Conservation (phyloP, 1,140 invertebrate species). For the Zaprionus kolodkinae region DNA sequence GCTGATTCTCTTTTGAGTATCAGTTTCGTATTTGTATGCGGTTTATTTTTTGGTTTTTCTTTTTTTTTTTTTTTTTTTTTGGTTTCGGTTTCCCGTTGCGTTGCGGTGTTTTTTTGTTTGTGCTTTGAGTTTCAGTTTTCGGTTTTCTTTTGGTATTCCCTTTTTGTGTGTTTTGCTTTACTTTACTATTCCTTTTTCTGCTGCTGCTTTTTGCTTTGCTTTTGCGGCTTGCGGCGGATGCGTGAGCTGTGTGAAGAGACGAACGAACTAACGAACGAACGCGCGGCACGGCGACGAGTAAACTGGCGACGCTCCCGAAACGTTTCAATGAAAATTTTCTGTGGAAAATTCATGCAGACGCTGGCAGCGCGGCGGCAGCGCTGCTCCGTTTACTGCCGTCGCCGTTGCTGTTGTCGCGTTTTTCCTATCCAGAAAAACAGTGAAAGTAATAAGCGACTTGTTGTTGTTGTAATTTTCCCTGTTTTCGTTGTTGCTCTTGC, state of each 20-base stretch:
- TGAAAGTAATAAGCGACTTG: constrained; percentile 61
- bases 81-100: too few species aligned
- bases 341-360: constrained; percentile 62
- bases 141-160: background rate
- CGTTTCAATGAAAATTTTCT: constrained; percentile 70
- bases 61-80: background rate
- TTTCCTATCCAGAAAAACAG: constrained; percentile 56
- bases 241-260: constrained; percentile 59
- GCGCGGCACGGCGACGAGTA: constrained; percentile 76
- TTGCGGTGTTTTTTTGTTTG: background rate
- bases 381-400: constrained; percentile 18
- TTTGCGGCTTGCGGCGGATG: constrained; percentile 12
- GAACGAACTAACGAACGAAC: constrained; percentile 75
- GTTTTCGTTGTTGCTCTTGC: constrained; percentile 27
- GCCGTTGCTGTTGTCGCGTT: constrained; percentile 22
- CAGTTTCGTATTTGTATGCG: background rate
- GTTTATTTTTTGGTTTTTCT: constrained; percentile 27
- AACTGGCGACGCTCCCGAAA: constrained; percentile 61
- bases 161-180: background rate
- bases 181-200: background rate
- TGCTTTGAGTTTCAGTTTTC: background rate
- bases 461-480: constrained; percentile 9
- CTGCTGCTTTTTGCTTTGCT: constrained; percentile 38
- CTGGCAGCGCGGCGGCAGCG: constrained; percentile 25
- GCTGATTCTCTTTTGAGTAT: background rate